Percentiles rank a stretch among this genome's conserved stretches.
Evolutionary conservation across 2,113 vertebrate species (phyloP).

Genomic region (Potamarius usumacintae): DNA sequence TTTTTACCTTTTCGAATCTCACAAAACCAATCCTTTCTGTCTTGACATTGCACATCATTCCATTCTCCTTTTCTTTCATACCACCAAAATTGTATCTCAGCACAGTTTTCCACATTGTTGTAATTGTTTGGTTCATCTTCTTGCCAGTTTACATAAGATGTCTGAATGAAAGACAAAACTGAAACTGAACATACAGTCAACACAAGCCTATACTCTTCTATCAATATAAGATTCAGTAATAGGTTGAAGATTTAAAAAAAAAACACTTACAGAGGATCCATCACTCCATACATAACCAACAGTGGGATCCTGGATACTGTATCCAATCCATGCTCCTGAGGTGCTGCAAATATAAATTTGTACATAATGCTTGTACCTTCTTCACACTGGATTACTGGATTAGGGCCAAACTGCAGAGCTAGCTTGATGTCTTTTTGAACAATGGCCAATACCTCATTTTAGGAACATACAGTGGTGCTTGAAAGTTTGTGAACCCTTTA

Average conservation of each 20-base stretch:
- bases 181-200: not conserved
- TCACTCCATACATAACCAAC: slow-evolving; percentile 44
- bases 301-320: slow-evolving; percentile 45
- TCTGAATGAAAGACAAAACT: slow-evolving; percentile 62
- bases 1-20: slow-evolving; percentile 85
- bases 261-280: slow-evolving; percentile 76
- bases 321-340: slow-evolving; percentile 68
- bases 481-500: too few species aligned
- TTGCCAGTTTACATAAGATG: slow-evolving; percentile 84
- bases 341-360: not conserved
- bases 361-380: not conserved
- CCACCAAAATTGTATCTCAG: slow-evolving; percentile 69
- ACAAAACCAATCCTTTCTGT: slow-evolving; percentile 84
- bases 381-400: not conserved
- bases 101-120: slow-evolving; percentile 82
- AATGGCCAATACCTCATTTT: not conserved
- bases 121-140: slow-evolving; percentile 90
- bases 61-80: slow-evolving; percentile 60
- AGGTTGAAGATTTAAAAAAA: slow-evolving; percentile 6
- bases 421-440: not conserved
- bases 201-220: not conserved
- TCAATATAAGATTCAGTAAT: not conserved
- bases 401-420: not conserved
- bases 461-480: not conserved
- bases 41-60: slow-evolving; percentile 87